Evolutionary conservation across 2,888 invertebrate species (phyloP).

Genomic region (Drosophila quasianomalipes): DNA sequence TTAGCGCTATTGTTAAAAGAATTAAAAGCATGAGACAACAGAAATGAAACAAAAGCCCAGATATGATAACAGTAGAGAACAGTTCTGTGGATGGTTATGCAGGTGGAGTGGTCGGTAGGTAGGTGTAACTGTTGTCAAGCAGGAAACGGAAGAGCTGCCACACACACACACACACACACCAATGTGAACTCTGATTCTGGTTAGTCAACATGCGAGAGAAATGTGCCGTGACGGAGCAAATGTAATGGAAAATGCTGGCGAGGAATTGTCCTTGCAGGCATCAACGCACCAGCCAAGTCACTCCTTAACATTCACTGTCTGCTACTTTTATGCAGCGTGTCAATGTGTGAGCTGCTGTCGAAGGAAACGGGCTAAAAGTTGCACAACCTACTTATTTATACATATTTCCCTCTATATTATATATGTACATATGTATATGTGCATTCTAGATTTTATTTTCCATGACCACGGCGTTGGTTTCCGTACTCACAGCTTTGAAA

Average conservation of each 20-base stretch:
- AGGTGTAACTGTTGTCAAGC: slow-evolving; percentile 22
- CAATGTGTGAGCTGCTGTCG: slow-evolving; percentile 59
- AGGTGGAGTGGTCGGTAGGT: slow-evolving; percentile 2
- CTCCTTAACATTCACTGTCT: slow-evolving; percentile 52
- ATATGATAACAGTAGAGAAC: slow-evolving; percentile 63
- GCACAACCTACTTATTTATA: slow-evolving; percentile 44
- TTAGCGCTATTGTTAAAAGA: slow-evolving; percentile 78
- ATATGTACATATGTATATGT: slow-evolving; percentile 4
- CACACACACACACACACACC: not conserved
- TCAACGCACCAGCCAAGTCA: slow-evolving; percentile 2
- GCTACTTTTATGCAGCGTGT: slow-evolving; percentile 73
- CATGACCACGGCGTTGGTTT: slow-evolving; percentile 60
- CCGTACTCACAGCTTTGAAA: slow-evolving; percentile 18
- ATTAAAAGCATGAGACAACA: slow-evolving; percentile 72
- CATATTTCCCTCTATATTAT: not conserved
- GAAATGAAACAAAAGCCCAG: slow-evolving; percentile 73
- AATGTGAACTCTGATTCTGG: slow-evolving; percentile 38
- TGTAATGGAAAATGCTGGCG: slow-evolving; percentile 73
- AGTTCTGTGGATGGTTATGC: not conserved
- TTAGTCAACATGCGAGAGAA: slow-evolving; percentile 69
- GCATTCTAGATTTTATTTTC: slow-evolving; percentile 58
- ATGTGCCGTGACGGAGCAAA: slow-evolving; percentile 77
- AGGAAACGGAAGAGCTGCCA: slow-evolving; percentile 58
- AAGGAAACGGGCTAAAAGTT: slow-evolving; percentile 46
- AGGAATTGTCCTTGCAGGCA: slow-evolving; percentile 26